Base-by-base conservation (phyloP, 1,140 invertebrate species). In the Lutraria rhynchaena region DNA sequence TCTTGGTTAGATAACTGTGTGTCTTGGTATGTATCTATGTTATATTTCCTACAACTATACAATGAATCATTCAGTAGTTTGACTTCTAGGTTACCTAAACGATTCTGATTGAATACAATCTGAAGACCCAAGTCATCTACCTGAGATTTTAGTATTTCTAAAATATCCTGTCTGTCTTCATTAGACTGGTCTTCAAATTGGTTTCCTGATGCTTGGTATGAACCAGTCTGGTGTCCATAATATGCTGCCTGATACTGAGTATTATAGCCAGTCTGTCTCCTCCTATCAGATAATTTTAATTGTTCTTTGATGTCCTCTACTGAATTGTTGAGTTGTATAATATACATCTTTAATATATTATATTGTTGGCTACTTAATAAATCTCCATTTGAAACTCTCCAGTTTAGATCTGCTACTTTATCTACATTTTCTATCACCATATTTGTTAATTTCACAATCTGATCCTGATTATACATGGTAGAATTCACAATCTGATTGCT, bases 261-360 rank as follows among this genome's bases (percentile, higher is more conserved):
- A 0, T 55, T 19, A 70, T 69, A 49, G 27, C 57, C 37, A 35
- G 55, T 41, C 3, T 70, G 41, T n/a, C 71, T 33, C 60, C 57
- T 51, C 15, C 4, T 49, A 46, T 81, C 53, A 69, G 77, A 46
- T 33, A 49, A 46, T 73, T 88, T 86, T 24, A 89, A n/a, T 41
- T 85, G 46, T 46, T 86, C 86, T 51, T 85, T 87, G 19, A 87
- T 80, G 53, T 89, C 87, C 60, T 89, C 86, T n/a, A 87, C 58
- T 1, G 83, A 87, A 58, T 90, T 89, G 81, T 90, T 91, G 1
- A 90, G 81, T 17, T 84, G 70, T 35, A 89, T 89, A 13, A 89
- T 77, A 73, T 89, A 84, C 73, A 85, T 86, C 67, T 85, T 69
- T 24, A 89, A 80, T 41, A 85, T 37, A 41, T 83, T 85, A 58